Conservation (phyloP, 2,113 vertebrate genomes). For the Chelonoidis abingdonii region DNA sequence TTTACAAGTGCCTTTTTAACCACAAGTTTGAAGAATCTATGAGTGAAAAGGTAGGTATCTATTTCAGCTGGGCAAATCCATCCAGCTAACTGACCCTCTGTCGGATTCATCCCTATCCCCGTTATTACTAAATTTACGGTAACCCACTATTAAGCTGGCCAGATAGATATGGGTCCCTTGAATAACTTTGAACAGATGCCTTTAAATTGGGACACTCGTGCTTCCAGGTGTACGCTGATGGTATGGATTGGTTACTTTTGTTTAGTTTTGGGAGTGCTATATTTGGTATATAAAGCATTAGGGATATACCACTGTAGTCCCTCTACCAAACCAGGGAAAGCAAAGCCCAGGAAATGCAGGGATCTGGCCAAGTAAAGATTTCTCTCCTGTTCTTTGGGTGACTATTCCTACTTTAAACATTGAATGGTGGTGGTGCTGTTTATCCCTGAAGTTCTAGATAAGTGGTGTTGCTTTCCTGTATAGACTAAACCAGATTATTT, state of each 20-base stretch:
- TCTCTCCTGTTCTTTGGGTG: background rate
- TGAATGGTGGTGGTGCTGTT: background rate
- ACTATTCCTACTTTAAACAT: background rate
- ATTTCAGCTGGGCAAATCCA: slow-evolving; percentile 29
- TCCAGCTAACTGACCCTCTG: background rate
- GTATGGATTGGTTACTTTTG: background rate
- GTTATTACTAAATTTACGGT: background rate
- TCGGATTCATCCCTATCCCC: background rate
- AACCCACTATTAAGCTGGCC: background rate
- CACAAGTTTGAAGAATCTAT: slow-evolving; percentile 99
- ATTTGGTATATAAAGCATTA: background rate
- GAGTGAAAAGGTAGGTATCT: slow-evolving; percentile 89
- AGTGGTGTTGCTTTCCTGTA: background rate
- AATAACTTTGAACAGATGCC: slow-evolving; percentile 19
- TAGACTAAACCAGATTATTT: background rate
- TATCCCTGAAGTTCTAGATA: background rate
- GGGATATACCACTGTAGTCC: background rate
- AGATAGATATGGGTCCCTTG: rapidly evolving
- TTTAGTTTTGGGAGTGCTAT: background rate
- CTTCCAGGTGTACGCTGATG: background rate
- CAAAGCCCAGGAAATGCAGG: background rate
- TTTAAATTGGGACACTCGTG: slow-evolving; percentile 26
- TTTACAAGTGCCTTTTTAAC: slow-evolving; percentile 99
- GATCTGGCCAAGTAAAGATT: background rate
- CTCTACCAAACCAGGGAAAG: background rate